Percentiles rank a stretch among this genome's conserved stretches.
Conservation (phyloP, 2,888 invertebrate genomes). For the Melanchra persicariae region DNA sequence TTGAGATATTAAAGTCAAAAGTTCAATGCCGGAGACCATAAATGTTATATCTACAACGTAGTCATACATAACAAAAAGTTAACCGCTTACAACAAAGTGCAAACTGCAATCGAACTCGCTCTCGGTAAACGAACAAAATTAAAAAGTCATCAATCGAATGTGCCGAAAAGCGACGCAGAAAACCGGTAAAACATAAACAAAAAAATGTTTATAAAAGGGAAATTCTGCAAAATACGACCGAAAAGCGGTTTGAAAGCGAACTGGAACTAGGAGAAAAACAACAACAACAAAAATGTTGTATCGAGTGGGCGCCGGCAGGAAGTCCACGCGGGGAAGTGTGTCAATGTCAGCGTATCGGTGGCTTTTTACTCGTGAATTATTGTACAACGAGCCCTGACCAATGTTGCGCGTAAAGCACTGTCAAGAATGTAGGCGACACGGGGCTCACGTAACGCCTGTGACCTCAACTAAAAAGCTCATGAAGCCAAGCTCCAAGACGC, state of each 20-base stretch:
- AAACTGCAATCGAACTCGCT: constrained; percentile 61
- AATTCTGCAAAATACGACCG: constrained; percentile 74
- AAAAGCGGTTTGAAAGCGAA: constrained; percentile 76
- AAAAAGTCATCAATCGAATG: constrained; percentile 65
- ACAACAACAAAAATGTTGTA: constrained; percentile 77
- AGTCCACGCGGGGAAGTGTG: constrained; percentile 82
- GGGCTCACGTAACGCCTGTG: constrained; percentile 51
- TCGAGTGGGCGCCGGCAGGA: constrained; percentile 77
- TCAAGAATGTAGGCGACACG: constrained; percentile 54
- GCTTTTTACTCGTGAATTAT: constrained; percentile 74
- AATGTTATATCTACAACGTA: constrained; percentile 24
- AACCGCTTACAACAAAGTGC: constrained; percentile 58
- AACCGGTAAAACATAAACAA: constrained; percentile 72
- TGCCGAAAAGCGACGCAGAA: constrained; percentile 68
- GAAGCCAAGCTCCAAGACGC: constrained; percentile 40
- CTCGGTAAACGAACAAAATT: constrained; percentile 64
- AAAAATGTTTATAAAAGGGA: constrained; percentile 66
- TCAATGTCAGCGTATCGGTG: constrained; percentile 86
- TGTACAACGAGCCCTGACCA: constrained; percentile 59
- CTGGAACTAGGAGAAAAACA: constrained; percentile 73
- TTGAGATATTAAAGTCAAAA: constrained; percentile 60
- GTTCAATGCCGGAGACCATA: constrained; percentile 59
- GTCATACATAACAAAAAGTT: constrained; percentile 52
- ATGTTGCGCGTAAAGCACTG: constrained; percentile 47
- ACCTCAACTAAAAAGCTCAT: constrained; percentile 58